Evolutionary conservation across 2,113 vertebrate genomes (phyloP).

Genomic region (Cricetomys ansorgei): DNA sequence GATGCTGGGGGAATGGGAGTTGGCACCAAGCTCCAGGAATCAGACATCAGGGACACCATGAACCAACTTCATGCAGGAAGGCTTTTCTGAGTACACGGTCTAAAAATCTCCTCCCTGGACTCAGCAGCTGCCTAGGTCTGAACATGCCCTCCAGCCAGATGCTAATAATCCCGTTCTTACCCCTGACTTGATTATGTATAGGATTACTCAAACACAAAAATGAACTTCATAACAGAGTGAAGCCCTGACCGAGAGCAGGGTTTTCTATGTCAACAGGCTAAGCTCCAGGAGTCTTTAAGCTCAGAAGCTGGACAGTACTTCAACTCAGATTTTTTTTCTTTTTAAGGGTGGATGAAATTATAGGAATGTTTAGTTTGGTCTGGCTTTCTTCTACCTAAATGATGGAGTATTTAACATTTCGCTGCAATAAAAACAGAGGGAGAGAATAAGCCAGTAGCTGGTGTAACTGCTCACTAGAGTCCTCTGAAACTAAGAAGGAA

Average conservation of each 20-base stretch:
- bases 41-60: not conserved
- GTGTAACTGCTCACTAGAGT: not conserved
- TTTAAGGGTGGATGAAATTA: not conserved
- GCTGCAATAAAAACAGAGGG: constrained; percentile 11
- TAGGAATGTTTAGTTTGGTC: constrained; percentile 5
- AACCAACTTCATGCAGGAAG: not conserved
- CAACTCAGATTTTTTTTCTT: not conserved
- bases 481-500: not conserved
- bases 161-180: not conserved
- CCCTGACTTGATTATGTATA: not conserved
- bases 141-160: not conserved
- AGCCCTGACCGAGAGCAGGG: not conserved
- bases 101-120: not conserved
- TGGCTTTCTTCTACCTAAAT: not conserved
- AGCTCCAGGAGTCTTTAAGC: not conserved
- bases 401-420: not conserved
- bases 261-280: not conserved
- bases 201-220: not conserved
- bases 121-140: not conserved
- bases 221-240: not conserved
- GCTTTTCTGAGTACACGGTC: not conserved
- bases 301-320: not conserved
- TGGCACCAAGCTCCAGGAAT: fast-evolving
- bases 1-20: fast-evolving
- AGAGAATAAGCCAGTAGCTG: not conserved